Percentiles rank a stretch among this genome's conserved stretches.
These are phyloP conservation scores for Himalopsyche phryganea DNA, from an alignment of 1,140 invertebrate genomes.

Conservation along the genomic window DNA sequence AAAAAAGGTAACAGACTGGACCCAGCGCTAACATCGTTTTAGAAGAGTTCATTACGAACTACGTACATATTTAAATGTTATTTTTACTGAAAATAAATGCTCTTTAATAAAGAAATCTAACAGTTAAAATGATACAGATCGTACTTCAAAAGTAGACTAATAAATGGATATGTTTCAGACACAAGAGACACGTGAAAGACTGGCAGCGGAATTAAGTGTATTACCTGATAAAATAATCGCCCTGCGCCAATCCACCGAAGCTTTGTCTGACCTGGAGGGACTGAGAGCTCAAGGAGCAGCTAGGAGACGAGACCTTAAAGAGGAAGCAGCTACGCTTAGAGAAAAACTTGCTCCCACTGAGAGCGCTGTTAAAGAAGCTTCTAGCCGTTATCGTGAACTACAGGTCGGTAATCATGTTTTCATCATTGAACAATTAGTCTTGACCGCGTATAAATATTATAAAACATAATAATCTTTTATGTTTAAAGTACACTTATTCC, in stretches of 20 bases:
- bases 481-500: too few relatives aligned
- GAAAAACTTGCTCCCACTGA: constrained; percentile 43
- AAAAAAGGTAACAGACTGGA: constrained; percentile 46
- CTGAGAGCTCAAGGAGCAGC: constrained; percentile 45
- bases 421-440: too few relatives aligned
- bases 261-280: constrained; percentile 48
- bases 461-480: too few relatives aligned
- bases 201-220: constrained; percentile 46
- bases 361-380: constrained; percentile 41
- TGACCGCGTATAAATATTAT: too few relatives aligned
- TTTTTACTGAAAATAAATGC: too few relatives aligned
- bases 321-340: constrained; percentile 40
- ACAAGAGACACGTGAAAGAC: constrained; percentile 45
- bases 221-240: constrained; percentile 48
- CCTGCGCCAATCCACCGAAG: constrained; percentile 48
- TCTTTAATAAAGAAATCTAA: too few relatives aligned
- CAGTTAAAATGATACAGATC: too few relatives aligned
- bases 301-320: constrained; percentile 34
- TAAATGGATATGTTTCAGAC: too few relatives aligned
- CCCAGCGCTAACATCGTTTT: too few relatives aligned
- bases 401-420: constrained; percentile 44
- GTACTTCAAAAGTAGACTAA: too few relatives aligned
- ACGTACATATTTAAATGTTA: too few relatives aligned
- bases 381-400: constrained; percentile 42
- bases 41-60: too few relatives aligned